Percentiles rank a stretch among this genome's conserved stretches.
These are phyloP conservation scores for Chaetura pelagica DNA, from an alignment of 2,113 vertebrate species.

Conservation along the genomic window DNA sequence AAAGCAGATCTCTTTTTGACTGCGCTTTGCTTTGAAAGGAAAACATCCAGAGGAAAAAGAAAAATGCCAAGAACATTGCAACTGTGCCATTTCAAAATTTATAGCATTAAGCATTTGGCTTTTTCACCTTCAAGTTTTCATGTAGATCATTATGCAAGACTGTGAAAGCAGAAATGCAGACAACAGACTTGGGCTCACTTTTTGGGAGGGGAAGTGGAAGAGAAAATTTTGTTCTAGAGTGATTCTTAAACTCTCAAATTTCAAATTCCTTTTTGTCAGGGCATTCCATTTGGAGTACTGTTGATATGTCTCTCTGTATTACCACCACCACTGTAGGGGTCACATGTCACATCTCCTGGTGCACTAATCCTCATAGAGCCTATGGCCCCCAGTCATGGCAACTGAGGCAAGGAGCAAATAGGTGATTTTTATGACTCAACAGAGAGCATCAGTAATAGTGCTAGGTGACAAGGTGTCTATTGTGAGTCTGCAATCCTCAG, in stretches of 20 bases:
- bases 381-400: not conserved
- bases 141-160: not conserved
- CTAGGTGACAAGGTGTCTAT: not conserved
- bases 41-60: slow-evolving; percentile 1
- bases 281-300: not conserved
- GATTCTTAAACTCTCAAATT: not conserved
- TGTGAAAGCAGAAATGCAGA: not conserved
- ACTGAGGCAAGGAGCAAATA: not conserved
- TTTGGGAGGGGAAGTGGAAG: not conserved
- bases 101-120: not conserved
- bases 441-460: not conserved
- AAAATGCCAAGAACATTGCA: not conserved
- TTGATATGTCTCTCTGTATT: not conserved
- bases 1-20: not conserved
- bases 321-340: not conserved
- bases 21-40: not conserved
- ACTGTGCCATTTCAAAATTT: not conserved
- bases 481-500: not conserved
- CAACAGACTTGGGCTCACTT: not conserved
- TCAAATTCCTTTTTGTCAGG: not conserved
- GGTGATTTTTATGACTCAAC: not conserved
- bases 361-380: not conserved
- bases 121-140: not conserved
- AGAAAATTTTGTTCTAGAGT: not conserved
- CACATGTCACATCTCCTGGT: not conserved